phyloP scores from a whole-genome alignment of 2,113 vertebrate species.

The Albula glossodonta region DNA sequence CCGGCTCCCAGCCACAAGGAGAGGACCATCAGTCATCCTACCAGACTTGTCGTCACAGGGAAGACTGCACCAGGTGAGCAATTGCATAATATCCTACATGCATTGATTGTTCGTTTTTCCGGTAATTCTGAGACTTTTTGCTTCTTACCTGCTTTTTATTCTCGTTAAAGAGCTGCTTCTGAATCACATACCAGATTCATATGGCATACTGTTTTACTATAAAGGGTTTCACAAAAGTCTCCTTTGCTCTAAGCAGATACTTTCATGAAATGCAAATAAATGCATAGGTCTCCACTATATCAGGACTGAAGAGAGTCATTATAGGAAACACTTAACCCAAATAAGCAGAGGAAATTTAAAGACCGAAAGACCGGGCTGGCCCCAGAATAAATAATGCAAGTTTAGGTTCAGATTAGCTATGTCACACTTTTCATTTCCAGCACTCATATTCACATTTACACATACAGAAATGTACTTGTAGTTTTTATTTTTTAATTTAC shows the following conservation, averaged over 20 bases:
- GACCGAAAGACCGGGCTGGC: neutral
- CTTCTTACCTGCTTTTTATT: neutral
- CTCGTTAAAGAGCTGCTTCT: neutral
- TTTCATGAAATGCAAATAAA: neutral
- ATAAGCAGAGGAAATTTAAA: neutral
- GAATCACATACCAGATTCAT: neutral
- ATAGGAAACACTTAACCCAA: neutral
- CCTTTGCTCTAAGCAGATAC: neutral
- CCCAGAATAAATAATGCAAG: neutral
- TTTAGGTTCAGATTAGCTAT: neutral
- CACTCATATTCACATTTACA: neutral
- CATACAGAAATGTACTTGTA: too few species aligned
- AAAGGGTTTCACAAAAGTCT: neutral
- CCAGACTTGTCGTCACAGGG: constrained; percentile 71
- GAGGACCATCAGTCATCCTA: constrained; percentile 76
- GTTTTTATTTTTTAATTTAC: too few species aligned
- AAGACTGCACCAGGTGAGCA: constrained; percentile 86
- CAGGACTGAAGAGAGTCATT: neutral
- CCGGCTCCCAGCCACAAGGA: constrained; percentile 65
- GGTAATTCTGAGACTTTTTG: neutral
- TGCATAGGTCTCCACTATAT: constrained; percentile 3
- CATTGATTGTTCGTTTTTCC: too few species aligned
- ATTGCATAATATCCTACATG: neutral
- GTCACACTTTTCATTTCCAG: neutral
- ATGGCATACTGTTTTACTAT: neutral